Conservation (phyloP, 2,888 invertebrate species). For the Hybos culiciformis region DNA sequence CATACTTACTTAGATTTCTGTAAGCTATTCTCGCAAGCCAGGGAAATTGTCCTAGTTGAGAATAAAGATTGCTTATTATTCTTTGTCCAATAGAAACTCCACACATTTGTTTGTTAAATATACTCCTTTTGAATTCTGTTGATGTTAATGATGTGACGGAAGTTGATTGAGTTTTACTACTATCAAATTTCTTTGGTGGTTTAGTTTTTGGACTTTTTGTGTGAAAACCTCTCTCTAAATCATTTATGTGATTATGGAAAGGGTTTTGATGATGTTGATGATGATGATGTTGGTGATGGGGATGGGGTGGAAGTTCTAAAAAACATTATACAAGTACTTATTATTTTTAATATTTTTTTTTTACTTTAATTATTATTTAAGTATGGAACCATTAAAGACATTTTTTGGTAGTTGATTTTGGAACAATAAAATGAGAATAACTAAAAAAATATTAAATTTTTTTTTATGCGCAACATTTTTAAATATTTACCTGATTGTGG, state of each 20-base stretch:
- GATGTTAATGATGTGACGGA: background rate
- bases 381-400: too few relatives aligned
- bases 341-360: background rate
- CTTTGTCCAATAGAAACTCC: constrained; percentile 28
- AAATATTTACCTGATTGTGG: too few relatives aligned
- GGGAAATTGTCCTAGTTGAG: constrained; percentile 41
- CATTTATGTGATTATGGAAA: background rate
- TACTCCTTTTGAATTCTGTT: background rate
- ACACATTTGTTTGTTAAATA: constrained; percentile 21
- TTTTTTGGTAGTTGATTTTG: too few relatives aligned
- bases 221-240: background rate
- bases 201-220: background rate
- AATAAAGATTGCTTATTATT: constrained; percentile 38
- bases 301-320: background rate
- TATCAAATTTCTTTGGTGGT: background rate
- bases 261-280: constrained; percentile 7
- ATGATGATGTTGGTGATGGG: background rate
- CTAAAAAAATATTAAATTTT: too few relatives aligned
- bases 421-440: too few relatives aligned
- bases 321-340: background rate
- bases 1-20: constrained; percentile 30
- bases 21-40: constrained; percentile 43
- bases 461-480: too few relatives aligned
- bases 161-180: background rate
- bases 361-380: too few relatives aligned